Base-by-base conservation (phyloP, 2,797 vertebrate genomes). In the Adelosebastes latens region DNA sequence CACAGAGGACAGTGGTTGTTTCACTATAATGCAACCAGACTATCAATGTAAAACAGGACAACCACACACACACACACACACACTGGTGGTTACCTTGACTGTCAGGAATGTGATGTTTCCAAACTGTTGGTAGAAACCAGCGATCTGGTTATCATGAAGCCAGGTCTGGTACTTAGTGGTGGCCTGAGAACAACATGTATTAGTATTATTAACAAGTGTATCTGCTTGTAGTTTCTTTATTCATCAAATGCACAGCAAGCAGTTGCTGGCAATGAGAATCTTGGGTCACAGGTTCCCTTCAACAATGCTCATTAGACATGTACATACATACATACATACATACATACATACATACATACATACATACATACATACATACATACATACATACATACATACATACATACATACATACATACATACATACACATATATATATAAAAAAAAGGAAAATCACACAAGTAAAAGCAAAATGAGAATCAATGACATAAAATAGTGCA, bases 41-140 rank as follows among this genome's bases (percentile, higher is more conserved):
- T 18, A 20, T 9, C 27, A 36, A 11, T 22, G 3, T 46, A 5
- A 61, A 16, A 18, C 24, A 64, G 20, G 29, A 3, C 4, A 29
- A 2, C n/a, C 4, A 6, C 20, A 8, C 46, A 63, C 2, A 14
- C 7, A 75, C 10, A 4, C 24, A 58, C 12, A 46, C n/a, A 53
- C 14, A 6, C 20, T 10, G 20, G 5, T 22, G 3, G 77, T 88
- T 86, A 96, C 96, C 93, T 96, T 96, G 10, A 96, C 89, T 3
- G 96, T 96, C 13, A 96, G 87, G 80, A 95, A 96, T 18, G 95
- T 96, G 72, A 96, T 53, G 83, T 96, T 95, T 62, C 93, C 94
- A 88, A 89, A 96, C 71, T 87, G 90, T 61, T 96, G 93, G 77
- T 95, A 96, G 86, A 96, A 96, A 69, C 96, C 96, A 11, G 94